Conservation (phyloP, 1,140 invertebrate genomes). For the Mesaphorura yosii region DNA sequence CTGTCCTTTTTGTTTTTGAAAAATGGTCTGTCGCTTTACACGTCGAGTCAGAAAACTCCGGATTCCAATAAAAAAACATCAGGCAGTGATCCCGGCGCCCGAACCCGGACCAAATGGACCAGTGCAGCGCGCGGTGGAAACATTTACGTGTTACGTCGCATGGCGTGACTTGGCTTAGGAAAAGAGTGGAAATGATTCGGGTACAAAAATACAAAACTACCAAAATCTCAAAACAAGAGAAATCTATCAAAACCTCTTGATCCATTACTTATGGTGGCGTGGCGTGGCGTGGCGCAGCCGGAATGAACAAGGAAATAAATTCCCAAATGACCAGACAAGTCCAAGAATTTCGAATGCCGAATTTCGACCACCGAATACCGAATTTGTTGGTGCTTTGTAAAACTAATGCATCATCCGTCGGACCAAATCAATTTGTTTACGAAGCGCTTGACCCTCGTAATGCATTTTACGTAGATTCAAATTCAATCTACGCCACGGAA, state of each 20-base stretch:
- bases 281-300: too few species aligned
- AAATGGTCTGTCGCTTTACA: too few species aligned
- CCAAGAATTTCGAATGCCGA: not conserved
- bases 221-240: constrained; percentile 15
- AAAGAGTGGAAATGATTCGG: not conserved
- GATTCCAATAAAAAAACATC: too few species aligned
- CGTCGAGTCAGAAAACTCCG: not conserved
- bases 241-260: constrained; percentile 28
- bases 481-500: too few species aligned
- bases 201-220: not conserved
- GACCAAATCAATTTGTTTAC: not conserved
- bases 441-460: too few species aligned
- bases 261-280: constrained; percentile 8
- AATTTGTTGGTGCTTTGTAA: not conserved
- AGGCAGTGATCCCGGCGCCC: too few species aligned
- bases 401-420: not conserved
- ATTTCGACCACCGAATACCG: not conserved
- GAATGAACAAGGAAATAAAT: not conserved
- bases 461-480: too few species aligned
- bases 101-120: too few species aligned
- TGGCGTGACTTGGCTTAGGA: not conserved
- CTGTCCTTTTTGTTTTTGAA: too few species aligned
- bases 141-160: too few species aligned
- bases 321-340: constrained; percentile 1
- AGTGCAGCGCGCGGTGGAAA: too few species aligned